Base-by-base conservation (phyloP, 2,888 invertebrate species). In the Argyresthia albistria region DNA sequence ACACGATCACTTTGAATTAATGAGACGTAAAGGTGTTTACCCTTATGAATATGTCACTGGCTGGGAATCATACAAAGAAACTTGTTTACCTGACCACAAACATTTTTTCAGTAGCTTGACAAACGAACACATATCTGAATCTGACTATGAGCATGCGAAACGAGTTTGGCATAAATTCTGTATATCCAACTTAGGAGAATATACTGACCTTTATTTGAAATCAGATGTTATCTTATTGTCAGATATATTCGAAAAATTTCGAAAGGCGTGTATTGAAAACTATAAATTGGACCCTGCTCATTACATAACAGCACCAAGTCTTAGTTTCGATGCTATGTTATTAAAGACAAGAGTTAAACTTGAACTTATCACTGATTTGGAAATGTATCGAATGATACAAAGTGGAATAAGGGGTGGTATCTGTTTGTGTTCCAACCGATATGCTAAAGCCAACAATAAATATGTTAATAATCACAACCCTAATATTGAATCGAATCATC, bases 201-300 rank as follows among this genome's bases (percentile, higher is more conserved):
- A 63, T 36, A 57, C 56, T 4, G 61, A 67, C 50, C 50, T 63
- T 25, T 67, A 64, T 53, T 43, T 61, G 12, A 62, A 60, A 59
- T 54, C 52, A 16, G 60, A 60, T 50, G 60, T 8, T 42, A 54
- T 10, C 53, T 52, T 45, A 60, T 59, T 15, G 43, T 46, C 11
- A n/a, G 39, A 39, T 39, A 39, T 39, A 11, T 39, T 39, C 39
- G 39, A 39, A 39, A 39, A n/a, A 11, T 39, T 39, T 39, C 39
- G 39, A 11, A 39, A 39, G n/a, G 39, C 39, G 3, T 39, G 39
- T 39, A 39, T 39, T 9, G 39, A 39, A n/a, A 39, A 39, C 39
- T 39, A 39, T 39, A 39, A n/a, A n/a, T 39, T 39, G n/a, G 39
- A 39, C 39, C 39, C 39, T 11, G 39, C 39, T 11, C n/a, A 11